phyloP scores from a whole-genome alignment of 2,113 vertebrate genomes.

The Melanocharis versteri region DNA sequence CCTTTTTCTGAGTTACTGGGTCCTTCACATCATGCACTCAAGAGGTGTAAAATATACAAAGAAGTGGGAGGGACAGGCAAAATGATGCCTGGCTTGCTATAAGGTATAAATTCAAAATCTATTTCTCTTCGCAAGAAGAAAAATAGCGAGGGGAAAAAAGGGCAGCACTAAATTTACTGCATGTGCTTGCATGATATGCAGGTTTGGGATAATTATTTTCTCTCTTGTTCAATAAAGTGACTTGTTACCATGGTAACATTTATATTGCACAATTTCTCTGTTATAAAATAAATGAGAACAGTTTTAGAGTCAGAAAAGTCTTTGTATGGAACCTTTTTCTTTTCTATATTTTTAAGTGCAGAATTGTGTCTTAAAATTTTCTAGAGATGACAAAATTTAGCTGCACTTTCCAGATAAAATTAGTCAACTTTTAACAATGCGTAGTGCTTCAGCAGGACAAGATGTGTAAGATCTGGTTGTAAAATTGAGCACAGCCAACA shows the following conservation, averaged over 20 bases:
- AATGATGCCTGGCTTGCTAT: conserved; percentile 9
- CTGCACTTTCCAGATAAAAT: background rate
- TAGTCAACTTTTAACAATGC: background rate
- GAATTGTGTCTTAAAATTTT: background rate
- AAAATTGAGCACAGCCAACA: background rate
- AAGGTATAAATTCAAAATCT: conserved; percentile 49
- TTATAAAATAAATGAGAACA: conserved; percentile 50
- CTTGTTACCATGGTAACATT: conserved; percentile 62
- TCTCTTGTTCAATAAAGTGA: conserved; percentile 59
- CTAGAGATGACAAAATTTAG: background rate
- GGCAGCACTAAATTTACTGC: conserved; percentile 38
- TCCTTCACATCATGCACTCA: conserved; percentile 47
- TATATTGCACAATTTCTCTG: conserved; percentile 42
- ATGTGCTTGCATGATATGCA: conserved; percentile 35
- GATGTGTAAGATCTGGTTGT: background rate
- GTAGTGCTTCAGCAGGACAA: background rate
- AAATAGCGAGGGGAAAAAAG: background rate
- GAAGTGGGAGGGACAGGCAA: conserved; percentile 36
- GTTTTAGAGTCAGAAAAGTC: conserved; percentile 17
- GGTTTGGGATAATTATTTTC: conserved; percentile 62
- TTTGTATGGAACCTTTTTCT: background rate
- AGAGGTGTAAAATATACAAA: conserved; percentile 50
- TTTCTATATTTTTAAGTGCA: background rate
- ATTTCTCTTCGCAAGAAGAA: background rate
- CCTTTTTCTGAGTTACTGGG: conserved; percentile 39